Percentiles rank a stretch among this genome's conserved stretches.
These are phyloP conservation scores for Drosophila takahashii DNA, from an alignment of 1,140 invertebrate genomes.

Conservation along the genomic window DNA sequence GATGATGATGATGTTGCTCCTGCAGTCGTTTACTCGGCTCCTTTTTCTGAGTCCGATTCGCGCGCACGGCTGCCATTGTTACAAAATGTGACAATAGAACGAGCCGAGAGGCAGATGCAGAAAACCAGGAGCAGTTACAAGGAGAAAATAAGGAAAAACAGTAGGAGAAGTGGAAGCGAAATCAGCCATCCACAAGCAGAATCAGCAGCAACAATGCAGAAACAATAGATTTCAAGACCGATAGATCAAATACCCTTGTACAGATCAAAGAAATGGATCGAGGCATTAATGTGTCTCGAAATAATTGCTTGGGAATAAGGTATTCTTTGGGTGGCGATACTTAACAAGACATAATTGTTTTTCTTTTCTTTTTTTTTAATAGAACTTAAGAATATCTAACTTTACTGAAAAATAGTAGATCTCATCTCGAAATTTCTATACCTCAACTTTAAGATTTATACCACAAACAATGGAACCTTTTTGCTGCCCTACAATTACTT, in stretches of 20 bases:
- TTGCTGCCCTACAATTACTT: neutral
- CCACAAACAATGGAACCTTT: neutral
- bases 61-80: conserved; percentile 77
- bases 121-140: conserved; percentile 18
- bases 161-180: conserved; percentile 20
- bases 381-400: neutral
- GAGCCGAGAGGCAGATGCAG: conserved; percentile 27
- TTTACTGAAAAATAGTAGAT: neutral
- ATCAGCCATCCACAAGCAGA: conserved; percentile 28
- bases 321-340: neutral
- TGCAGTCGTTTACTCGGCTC: conserved; percentile 46
- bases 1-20: conserved; percentile 32
- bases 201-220: conserved; percentile 22
- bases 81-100: conserved; percentile 76
- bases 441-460: too few relatives aligned
- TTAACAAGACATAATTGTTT: neutral
- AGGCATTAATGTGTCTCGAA: neutral
- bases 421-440: neutral
- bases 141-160: conserved; percentile 1
- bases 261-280: too few relatives aligned
- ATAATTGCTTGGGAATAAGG: neutral
- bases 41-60: conserved; percentile 73
- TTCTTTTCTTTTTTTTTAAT: neutral
- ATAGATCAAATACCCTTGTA: conserved; percentile 18
- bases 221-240: conserved; percentile 25